Conservation (phyloP, 1,140 invertebrate species). For the Lordiphosa mommai region DNA sequence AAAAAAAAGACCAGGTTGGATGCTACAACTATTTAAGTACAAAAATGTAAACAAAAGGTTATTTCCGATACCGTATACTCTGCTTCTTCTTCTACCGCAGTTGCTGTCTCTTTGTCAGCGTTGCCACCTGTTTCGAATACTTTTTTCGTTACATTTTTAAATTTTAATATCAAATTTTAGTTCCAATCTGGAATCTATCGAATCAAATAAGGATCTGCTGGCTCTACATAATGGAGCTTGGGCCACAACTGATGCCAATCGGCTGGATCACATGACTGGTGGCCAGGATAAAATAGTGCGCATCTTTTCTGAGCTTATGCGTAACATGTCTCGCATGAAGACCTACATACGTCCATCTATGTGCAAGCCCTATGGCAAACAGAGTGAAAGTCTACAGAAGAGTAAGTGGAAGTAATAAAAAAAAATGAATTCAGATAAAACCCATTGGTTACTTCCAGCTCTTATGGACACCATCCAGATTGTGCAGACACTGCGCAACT, state of each 20-base stretch:
- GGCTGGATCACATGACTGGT: constrained; percentile 78
- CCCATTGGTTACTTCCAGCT: constrained; percentile 81
- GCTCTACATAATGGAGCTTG: constrained; percentile 86
- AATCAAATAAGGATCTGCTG: constrained; percentile 85
- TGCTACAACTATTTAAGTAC: no score
- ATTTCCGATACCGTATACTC: no score
- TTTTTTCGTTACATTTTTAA: no score
- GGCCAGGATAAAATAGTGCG: constrained; percentile 90
- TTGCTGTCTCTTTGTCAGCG: no score
- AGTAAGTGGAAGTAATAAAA: constrained; percentile 81
- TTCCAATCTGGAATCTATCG: constrained; percentile 75
- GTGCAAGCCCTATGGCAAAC: constrained; percentile 93
- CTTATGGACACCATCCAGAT: constrained; percentile 91
- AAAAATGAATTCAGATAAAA: constrained; percentile 10
- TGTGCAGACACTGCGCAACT: constrained; percentile 90
- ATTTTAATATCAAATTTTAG: no score
- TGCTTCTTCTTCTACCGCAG: no score
- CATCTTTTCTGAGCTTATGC: constrained; percentile 90
- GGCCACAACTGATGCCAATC: constrained; percentile 70
- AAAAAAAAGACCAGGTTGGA: no score
- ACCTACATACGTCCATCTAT: constrained; percentile 90
- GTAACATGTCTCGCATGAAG: constrained; percentile 92
- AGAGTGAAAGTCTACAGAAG: constrained; percentile 92
- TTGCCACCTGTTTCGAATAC: no score
- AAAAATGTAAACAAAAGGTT: no score